Evolutionary conservation across 2,797 vertebrate species (phyloP).

Genomic region (Tenualosa thibaudeaui): DNA sequence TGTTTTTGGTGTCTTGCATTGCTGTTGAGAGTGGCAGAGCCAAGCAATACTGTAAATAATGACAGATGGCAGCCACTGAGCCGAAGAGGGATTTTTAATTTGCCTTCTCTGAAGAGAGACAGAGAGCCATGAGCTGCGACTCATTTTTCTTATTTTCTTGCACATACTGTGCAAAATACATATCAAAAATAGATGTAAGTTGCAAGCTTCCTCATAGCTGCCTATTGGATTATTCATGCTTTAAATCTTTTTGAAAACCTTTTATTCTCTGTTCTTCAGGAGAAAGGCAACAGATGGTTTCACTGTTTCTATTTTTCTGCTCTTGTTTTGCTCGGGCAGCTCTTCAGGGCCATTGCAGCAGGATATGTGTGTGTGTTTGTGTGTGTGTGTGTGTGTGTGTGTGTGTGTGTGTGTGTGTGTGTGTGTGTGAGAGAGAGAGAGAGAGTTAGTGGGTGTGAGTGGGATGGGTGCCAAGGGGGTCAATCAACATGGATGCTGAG

Average conservation of each 20-base stretch:
- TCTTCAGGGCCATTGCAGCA: background rate
- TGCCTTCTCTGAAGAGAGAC: background rate
- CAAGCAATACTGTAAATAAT: background rate
- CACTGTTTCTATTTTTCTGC: background rate
- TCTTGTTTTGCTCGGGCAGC: background rate
- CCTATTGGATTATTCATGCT: background rate
- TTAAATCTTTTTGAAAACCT: background rate
- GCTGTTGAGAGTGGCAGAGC: background rate
- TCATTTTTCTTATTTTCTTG: background rate
- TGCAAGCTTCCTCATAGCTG: background rate
- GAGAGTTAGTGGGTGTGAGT: no score
- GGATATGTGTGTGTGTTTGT: background rate
- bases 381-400: no score
- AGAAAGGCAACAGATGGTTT: conserved; percentile 21
- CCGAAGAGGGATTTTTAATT: background rate
- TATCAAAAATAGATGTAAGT: background rate
- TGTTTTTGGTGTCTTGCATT: no score
- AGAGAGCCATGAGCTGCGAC: background rate
- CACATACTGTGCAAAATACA: background rate
- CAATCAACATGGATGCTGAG: background rate
- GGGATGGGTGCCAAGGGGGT: background rate
- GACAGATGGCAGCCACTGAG: conserved; percentile 1
- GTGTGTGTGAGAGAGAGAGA: no score
- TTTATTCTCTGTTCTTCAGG: background rate
- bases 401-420: no score